A percentile compares a stretch with the other conserved stretches of the same genome.
These are phyloP conservation scores for Polyergus mexicanus DNA, from an alignment of 1,140 invertebrate genomes.

Conservation along the genomic window DNA sequence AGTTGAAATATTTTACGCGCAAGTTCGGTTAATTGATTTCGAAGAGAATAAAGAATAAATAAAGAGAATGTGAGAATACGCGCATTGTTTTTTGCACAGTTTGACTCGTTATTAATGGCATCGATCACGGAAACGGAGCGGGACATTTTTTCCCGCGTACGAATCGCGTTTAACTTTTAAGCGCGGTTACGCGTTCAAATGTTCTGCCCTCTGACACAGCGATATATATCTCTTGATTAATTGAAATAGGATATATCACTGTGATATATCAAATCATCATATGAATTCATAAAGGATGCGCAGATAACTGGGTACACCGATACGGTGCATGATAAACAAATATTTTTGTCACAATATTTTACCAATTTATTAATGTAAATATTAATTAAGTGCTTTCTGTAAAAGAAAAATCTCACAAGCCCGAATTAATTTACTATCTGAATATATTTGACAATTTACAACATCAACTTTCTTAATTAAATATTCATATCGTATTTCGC, in stretches of 20 bases:
- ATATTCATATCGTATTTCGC: not conserved
- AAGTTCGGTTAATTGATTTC: conserved; percentile 37
- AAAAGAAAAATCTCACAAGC: not conserved
- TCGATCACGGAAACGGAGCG: conserved; percentile 31
- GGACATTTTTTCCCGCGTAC: conserved; percentile 31
- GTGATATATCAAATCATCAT: conserved; percentile 39
- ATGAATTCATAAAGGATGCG: conserved; percentile 20
- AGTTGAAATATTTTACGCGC: not conserved
- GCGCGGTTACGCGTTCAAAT: conserved; percentile 19
- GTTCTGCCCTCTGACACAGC: conserved; percentile 32
- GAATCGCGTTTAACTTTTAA: conserved; percentile 50
- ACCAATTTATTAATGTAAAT: not conserved
- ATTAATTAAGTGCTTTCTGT: not conserved
- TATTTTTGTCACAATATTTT: conserved; percentile 22
- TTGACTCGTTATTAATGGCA: conserved; percentile 52
- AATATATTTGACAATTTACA: not conserved
- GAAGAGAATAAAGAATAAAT: not conserved
- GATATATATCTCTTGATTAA: conserved; percentile 50
- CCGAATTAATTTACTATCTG: not conserved
- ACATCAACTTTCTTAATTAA: not conserved
- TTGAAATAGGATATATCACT: conserved; percentile 55
- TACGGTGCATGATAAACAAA: conserved; percentile 10
- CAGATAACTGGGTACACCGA: not conserved
- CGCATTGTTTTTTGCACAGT: conserved; percentile 27
- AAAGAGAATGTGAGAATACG: not conserved